phyloP scores from a whole-genome alignment of 1,140 invertebrate species.

The Phenacoccus solenopsis region DNA sequence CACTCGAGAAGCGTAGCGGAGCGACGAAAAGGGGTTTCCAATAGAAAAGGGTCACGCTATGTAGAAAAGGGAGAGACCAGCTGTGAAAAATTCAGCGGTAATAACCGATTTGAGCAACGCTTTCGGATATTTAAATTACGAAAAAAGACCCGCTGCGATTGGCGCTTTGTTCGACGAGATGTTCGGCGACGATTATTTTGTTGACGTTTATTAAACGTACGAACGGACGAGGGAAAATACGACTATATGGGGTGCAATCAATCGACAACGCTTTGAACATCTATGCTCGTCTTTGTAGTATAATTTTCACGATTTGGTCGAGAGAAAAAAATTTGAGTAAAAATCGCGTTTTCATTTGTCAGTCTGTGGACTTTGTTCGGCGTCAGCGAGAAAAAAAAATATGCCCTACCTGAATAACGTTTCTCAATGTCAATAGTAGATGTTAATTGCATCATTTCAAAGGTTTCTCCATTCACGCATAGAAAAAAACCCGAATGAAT shows the following conservation, averaged over 20 bases:
- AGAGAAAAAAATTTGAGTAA: no score
- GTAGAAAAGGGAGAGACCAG: conserved; percentile 2
- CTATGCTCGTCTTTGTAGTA: no score
- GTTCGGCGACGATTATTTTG: not conserved
- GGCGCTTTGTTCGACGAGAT: not conserved
- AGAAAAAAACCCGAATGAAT: no score
- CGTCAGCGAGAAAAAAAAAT: no score
- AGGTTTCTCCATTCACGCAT: not conserved
- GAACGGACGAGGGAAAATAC: no score
- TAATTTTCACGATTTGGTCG: not conserved
- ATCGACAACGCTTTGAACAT: no score
- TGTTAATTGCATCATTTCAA: not conserved
- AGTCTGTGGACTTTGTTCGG: not conserved
- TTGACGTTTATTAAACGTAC: not conserved
- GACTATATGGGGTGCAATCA: no score
- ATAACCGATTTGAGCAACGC: conserved; percentile 1
- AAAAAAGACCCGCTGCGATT: not conserved
- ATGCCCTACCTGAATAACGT: not conserved
- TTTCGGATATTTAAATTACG: not conserved
- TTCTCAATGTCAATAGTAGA: not conserved
- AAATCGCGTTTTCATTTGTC: not conserved
- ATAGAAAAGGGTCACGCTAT: conserved; percentile 3
- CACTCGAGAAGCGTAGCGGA: not conserved
- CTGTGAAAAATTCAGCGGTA: conserved; percentile 8
- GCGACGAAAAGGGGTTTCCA: not conserved